Percentiles rank a stretch among this genome's conserved stretches.
These are phyloP conservation scores for Leptonema lineaticorne DNA, from an alignment of 1,140 invertebrate genomes.

Conservation along the genomic window DNA sequence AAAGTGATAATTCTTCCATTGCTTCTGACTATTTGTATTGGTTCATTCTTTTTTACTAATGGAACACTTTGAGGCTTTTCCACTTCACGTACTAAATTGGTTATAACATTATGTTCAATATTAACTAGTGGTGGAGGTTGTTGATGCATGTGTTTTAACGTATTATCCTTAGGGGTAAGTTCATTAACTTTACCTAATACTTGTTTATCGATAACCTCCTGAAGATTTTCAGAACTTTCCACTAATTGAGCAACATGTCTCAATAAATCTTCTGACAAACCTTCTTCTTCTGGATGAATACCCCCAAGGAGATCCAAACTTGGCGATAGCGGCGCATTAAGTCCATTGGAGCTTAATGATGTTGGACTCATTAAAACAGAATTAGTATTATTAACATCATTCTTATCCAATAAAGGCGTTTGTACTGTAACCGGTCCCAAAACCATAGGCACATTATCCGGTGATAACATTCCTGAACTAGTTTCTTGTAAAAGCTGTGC, in stretches of 20 bases:
- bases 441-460: conserved; percentile 12
- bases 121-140: conserved; percentile 4
- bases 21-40: conserved; percentile 67
- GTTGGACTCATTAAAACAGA: conserved; percentile 51
- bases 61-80: neutral
- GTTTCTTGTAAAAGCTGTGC: conserved; percentile 52
- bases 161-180: conserved; percentile 41
- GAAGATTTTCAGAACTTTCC: conserved; percentile 64
- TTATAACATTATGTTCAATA: conserved; percentile 17
- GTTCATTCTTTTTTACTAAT: conserved; percentile 50
- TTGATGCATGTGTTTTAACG: neutral
- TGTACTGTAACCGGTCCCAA: conserved; percentile 9
- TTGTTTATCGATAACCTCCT: conserved; percentile 68
- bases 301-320: conserved; percentile 54
- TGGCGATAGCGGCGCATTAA: conserved; percentile 52
- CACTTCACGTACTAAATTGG: neutral
- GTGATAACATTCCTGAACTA: conserved; percentile 23
- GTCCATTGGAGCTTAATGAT: conserved; percentile 49
- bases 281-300: conserved; percentile 58
- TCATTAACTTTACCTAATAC: conserved; percentile 55
- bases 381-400: conserved; percentile 22
- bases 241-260: conserved; percentile 68
- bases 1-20: conserved; percentile 72
- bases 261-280: conserved; percentile 65
- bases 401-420: conserved; percentile 20